Base-by-base conservation (phyloP, 2,797 vertebrate genomes). In the Vireo griseus region DNA sequence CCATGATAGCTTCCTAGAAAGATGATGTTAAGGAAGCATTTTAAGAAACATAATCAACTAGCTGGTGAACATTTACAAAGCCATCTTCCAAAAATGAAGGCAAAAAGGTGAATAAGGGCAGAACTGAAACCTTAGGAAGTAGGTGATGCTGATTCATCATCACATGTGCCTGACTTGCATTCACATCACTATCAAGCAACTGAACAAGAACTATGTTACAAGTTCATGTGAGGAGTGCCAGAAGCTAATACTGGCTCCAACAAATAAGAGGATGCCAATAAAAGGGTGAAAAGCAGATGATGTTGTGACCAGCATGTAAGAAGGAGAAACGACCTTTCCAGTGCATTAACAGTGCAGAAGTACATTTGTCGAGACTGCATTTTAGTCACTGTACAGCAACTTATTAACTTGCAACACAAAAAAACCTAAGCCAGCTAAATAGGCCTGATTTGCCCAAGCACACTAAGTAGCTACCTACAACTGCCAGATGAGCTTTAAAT, bases 361-460 rank as follows among this genome's bases (percentile, higher is more conserved):
- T 68, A 37, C 31, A 62, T 72, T 88, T 84, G 39, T 71, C 54
- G 67, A 81, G 68, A 86, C 35, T 62, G 54, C 33, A 68, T 72
- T 94, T 83, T 84, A 62, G 61, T 90, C 72, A 75, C 31, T 76
- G 22, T 25, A 78, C 51, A 75, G 63, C 17, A 91, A 65, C 81
- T 88, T 84, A 92, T 84, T 90, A 86, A 82, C 72, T 59, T 57
- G 65, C 39, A 83, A 65, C 13, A 86, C 19, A 40, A 62, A 75
- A 91, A 50, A 83, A 13, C 16, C n/a, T 58, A n/a, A n/a, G 28
- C 29, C 55, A 75, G 62, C n/a, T 55, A 82, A 86, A 82, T 2
- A 61, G 39, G 45, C 44, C 18, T 75, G 73, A 77, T 92, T 86
- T 68, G 57, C 26, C 67, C 26, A 74, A 48, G 50, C 25, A 85